These are phyloP conservation scores for Leptopterna dolabrata DNA, from an alignment of 2,888 invertebrate genomes.

Conservation along the genomic window DNA sequence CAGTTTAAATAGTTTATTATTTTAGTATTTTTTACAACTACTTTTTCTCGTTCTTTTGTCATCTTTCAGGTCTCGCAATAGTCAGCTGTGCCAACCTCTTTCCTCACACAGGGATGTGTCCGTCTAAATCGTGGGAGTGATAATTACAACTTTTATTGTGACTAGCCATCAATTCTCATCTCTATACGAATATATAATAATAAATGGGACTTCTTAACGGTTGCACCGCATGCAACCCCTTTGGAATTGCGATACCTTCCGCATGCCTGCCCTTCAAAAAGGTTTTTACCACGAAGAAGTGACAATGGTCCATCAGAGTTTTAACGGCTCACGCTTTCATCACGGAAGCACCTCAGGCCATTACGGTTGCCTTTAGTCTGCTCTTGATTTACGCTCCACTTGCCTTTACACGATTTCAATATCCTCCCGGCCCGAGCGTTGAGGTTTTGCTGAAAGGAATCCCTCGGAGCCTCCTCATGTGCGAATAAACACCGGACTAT, in stretches of 20 bases:
- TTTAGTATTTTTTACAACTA: too few relatives aligned
- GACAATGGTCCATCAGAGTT: conserved; percentile 19
- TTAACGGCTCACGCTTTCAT: background rate
- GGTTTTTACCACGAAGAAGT: conserved; percentile 1
- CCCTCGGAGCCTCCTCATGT: background rate
- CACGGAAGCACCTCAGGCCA: conserved; percentile 7
- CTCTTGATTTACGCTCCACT: conserved; percentile 17
- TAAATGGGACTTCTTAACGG: background rate
- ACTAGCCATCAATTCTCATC: background rate
- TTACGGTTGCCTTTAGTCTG: background rate
- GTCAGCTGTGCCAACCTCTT: too few relatives aligned
- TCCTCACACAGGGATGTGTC: background rate
- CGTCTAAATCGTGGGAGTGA: background rate
- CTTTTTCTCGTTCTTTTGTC: too few relatives aligned
- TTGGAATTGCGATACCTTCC: background rate
- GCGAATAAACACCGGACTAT: background rate
- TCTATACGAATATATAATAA: background rate
- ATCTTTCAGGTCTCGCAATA: too few relatives aligned
- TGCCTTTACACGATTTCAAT: conserved; percentile 33
- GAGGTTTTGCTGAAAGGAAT: conserved; percentile 21
- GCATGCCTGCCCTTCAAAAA: background rate
- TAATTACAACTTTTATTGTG: background rate
- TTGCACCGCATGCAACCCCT: background rate
- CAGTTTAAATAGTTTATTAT: too few relatives aligned
- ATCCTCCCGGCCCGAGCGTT: background rate